phyloP scores from a whole-genome alignment of 2,113 vertebrate genomes.

The Hypomesus transpacificus region DNA sequence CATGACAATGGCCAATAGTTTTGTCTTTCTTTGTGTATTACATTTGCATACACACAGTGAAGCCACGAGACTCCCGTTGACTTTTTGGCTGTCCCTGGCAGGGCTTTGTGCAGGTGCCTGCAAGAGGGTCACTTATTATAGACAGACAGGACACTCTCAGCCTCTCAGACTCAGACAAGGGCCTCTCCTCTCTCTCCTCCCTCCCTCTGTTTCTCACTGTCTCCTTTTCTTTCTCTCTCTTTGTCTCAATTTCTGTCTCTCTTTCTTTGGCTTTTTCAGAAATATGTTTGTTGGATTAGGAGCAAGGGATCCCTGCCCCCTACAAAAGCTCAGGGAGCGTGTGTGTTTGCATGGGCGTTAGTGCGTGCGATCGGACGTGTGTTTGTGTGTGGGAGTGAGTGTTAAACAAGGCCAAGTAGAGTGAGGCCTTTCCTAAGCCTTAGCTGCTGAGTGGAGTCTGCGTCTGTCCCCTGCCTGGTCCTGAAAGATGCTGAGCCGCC shows the following conservation, averaged over 20 bases:
- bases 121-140: slow-evolving; percentile 28
- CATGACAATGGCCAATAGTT: background rate
- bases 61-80: slow-evolving; percentile 34
- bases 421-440: background rate
- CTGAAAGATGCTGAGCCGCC: background rate
- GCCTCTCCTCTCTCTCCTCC: slow-evolving; percentile 10
- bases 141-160: slow-evolving; percentile 26
- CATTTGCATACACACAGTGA: slow-evolving; percentile 4
- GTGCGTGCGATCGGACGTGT: slow-evolving; percentile 22
- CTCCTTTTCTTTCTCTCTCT: background rate
- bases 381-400: slow-evolving; percentile 21
- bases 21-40: slow-evolving; percentile 11
- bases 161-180: slow-evolving; percentile 26
- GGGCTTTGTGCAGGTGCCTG: slow-evolving; percentile 34
- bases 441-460: background rate
- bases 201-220: background rate
- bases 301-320: slow-evolving; percentile 40
- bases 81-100: slow-evolving; percentile 35
- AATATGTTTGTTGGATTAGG: slow-evolving; percentile 62
- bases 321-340: slow-evolving; percentile 42
- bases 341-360: slow-evolving; percentile 1
- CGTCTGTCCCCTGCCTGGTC: background rate
- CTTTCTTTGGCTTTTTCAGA: slow-evolving; percentile 10
- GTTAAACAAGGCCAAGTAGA: background rate
- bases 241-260: background rate